These are phyloP conservation scores for Anguilla rostrata DNA, from an alignment of 2,113 vertebrate genomes.

Conservation along the genomic window DNA sequence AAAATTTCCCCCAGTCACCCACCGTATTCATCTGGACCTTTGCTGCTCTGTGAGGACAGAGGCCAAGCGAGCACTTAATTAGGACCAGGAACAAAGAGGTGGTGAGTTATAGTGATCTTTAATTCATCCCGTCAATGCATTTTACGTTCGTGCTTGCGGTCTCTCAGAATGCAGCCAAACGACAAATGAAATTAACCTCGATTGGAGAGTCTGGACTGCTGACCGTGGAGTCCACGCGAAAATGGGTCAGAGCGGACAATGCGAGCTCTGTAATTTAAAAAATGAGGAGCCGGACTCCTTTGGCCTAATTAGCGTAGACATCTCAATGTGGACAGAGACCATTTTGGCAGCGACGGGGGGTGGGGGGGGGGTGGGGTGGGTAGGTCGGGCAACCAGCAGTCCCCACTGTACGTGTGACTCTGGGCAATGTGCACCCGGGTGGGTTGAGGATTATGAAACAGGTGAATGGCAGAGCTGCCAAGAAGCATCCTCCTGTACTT, in stretches of 20 bases:
- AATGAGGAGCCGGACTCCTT: constrained; percentile 70
- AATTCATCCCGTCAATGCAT: constrained; percentile 60
- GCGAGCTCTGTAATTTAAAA: constrained; percentile 87
- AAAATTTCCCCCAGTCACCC: constrained; percentile 41
- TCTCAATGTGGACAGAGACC: constrained; percentile 59
- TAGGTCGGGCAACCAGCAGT: constrained; percentile 14
- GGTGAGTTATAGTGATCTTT: constrained; percentile 51
- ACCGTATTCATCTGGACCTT: constrained; percentile 50
- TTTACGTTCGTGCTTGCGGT: constrained; percentile 63
- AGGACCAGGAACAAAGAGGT: constrained; percentile 55
- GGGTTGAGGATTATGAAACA: background rate
- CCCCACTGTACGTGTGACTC: background rate
- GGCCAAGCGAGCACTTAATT: constrained; percentile 69
- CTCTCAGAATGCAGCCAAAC: constrained; percentile 76
- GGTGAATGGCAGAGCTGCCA: background rate
- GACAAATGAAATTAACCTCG: constrained; percentile 88
- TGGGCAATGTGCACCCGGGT: background rate
- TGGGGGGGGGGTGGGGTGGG: constrained; percentile 4
- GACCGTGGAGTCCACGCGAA: constrained; percentile 62
- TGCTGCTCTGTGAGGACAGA: constrained; percentile 62
- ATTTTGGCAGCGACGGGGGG: constrained; percentile 48
- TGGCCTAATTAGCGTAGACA: constrained; percentile 68
- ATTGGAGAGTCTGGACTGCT: constrained; percentile 74
- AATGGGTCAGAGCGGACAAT: constrained; percentile 84
- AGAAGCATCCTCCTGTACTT: background rate